Percentiles rank a stretch among this genome's conserved stretches.
These are phyloP conservation scores for Bucco capensis DNA, from an alignment of 2,113 vertebrate species.

Conservation along the genomic window DNA sequence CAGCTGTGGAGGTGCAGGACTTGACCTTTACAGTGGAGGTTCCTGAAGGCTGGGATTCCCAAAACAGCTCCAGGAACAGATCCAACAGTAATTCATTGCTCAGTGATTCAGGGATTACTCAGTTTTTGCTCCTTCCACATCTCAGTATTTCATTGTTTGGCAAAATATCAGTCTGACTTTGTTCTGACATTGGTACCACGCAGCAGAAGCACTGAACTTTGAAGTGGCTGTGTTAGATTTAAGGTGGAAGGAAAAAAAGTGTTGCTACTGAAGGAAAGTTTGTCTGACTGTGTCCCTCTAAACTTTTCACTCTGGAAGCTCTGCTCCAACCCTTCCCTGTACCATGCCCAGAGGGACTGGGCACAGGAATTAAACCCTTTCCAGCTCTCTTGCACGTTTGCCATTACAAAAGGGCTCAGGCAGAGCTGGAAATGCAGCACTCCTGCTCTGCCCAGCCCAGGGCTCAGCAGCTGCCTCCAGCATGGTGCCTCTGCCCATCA, in stretches of 20 bases:
- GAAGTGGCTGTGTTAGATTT: not conserved
- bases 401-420: not conserved
- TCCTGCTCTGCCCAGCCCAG: not conserved
- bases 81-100: not conserved
- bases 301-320: not conserved
- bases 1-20: not conserved
- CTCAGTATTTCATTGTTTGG: slow-evolving; percentile 37
- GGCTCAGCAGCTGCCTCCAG: not conserved
- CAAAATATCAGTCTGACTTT: slow-evolving; percentile 46
- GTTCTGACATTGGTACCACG: not conserved
- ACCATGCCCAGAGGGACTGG: not conserved
- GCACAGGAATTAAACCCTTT: not conserved
- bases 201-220: not conserved
- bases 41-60: not conserved
- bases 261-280: not conserved
- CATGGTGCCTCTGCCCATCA: rapidly evolving
- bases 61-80: not conserved
- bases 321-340: not conserved
- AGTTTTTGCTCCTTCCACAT: slow-evolving; percentile 12
- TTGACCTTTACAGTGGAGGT: not conserved
- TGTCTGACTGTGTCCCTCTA: not conserved
- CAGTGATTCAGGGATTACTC: slow-evolving; percentile 44
- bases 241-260: not conserved
- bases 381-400: not conserved
- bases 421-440: not conserved